Percentiles rank a stretch among this genome's conserved stretches.
phyloP scores from a whole-genome alignment of 2,113 vertebrate genomes.

The Barbus barbus region DNA sequence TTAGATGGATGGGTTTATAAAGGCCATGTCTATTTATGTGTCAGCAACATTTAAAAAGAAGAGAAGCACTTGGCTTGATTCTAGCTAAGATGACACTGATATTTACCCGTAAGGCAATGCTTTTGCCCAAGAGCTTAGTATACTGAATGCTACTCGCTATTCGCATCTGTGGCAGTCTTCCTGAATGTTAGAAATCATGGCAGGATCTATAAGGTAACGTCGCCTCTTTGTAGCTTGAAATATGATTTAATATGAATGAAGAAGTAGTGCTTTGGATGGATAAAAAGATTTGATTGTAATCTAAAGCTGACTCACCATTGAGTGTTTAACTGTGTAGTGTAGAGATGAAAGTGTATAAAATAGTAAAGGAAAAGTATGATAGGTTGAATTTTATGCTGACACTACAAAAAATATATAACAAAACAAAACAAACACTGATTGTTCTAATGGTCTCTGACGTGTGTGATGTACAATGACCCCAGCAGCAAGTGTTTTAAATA shows the following conservation, averaged over 20 bases:
- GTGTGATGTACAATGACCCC: not conserved
- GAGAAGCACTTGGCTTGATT: constrained; percentile 35
- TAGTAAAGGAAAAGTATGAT: not conserved
- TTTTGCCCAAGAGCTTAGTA: constrained; percentile 24
- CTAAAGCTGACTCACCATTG: constrained; percentile 36
- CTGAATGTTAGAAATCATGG: constrained; percentile 28
- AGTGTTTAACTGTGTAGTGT: not conserved
- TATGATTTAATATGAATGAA: not conserved
- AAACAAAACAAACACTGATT: not conserved
- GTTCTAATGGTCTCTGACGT: not conserved
- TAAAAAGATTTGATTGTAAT: not conserved
- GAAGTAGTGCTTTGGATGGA: not conserved
- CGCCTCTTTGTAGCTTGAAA: not conserved
- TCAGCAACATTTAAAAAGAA: not conserved
- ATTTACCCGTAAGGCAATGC: constrained; percentile 34
- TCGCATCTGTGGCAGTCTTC: constrained; percentile 10
- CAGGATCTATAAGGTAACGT: not conserved
- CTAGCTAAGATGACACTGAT: constrained; percentile 7
- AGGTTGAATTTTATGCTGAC: not conserved
- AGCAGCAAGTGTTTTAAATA: not conserved
- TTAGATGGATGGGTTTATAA: no score
- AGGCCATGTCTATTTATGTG: not conserved
- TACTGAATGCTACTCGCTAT: constrained; percentile 17
- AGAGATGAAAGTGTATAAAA: constrained; percentile 9
- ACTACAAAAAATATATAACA: not conserved